These are phyloP conservation scores for Chamaea fasciata DNA, from an alignment of 2,113 vertebrate genomes.

Conservation along the genomic window DNA sequence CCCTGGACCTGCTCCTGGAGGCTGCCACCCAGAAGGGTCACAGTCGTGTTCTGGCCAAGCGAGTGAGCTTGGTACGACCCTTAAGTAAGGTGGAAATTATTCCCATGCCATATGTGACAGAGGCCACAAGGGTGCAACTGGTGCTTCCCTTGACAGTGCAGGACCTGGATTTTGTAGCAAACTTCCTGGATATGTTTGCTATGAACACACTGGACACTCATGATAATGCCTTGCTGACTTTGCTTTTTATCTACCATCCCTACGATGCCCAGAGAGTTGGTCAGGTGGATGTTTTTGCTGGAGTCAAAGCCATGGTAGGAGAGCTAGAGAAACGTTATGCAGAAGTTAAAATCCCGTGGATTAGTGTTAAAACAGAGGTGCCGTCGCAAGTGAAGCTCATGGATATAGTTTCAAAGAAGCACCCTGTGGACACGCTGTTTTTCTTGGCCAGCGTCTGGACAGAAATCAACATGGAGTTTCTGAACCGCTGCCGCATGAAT, in stretches of 20 bases:
- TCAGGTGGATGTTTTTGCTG: constrained; percentile 86
- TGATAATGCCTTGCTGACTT: constrained; percentile 87
- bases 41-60: constrained; percentile 82
- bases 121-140: constrained; percentile 90
- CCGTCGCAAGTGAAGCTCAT: constrained; percentile 94
- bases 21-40: constrained; percentile 89
- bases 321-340: constrained; percentile 89
- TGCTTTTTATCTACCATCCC: constrained; percentile 89
- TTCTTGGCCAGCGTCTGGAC: constrained; percentile 90
- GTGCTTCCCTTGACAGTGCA: constrained; percentile 86
- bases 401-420: constrained; percentile 97
- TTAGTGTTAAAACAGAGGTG: constrained; percentile 90
- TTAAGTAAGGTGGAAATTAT: constrained; percentile 91
- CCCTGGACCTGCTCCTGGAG: constrained; percentile 88
- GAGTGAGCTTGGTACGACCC: constrained; percentile 87
- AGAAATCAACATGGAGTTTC: constrained; percentile 86
- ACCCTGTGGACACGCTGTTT: constrained; percentile 92
- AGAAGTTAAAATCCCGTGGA: constrained; percentile 89
- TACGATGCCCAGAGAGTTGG: constrained; percentile 85
- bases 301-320: constrained; percentile 84
- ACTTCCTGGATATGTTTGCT: constrained; percentile 91
- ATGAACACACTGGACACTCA: constrained; percentile 85
- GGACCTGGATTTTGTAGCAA: constrained; percentile 79
- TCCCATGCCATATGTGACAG: constrained; percentile 95
- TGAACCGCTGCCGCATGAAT: constrained; percentile 96